Conservation (phyloP, 2,888 invertebrate species). For the Cynaeus angustus region DNA sequence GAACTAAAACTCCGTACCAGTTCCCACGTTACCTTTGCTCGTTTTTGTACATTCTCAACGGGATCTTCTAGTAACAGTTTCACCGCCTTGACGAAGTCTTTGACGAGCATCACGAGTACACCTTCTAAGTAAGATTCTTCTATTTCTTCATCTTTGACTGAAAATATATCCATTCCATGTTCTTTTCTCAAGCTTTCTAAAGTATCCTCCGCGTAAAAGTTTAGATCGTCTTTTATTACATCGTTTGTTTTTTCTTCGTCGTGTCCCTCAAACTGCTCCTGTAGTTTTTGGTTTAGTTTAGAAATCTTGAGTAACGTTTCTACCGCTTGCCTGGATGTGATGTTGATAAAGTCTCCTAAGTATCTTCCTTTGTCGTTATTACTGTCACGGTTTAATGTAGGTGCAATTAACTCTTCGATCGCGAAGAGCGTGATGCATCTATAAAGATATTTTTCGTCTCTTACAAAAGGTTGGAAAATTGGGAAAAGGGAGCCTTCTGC, state of each 20-base stretch:
- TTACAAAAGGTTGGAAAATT: constrained; percentile 60
- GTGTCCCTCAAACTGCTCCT: constrained; percentile 40
- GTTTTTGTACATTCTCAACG: constrained; percentile 63
- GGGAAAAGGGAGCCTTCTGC: constrained; percentile 62
- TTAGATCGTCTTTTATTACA: constrained; percentile 57
- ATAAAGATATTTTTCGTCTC: constrained; percentile 64
- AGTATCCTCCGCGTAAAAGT: constrained; percentile 65
- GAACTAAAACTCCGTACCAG: constrained; percentile 59
- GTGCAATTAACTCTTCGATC: constrained; percentile 66
- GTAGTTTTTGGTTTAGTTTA: constrained; percentile 54
- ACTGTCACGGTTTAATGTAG: constrained; percentile 56
- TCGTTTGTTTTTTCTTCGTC: constrained; percentile 51
- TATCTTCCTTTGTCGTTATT: constrained; percentile 48
- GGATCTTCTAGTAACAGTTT: constrained; percentile 61
- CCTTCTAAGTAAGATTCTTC: constrained; percentile 63
- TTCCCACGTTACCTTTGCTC: constrained; percentile 60
- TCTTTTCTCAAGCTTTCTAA: constrained; percentile 60
- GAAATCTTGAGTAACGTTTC: constrained; percentile 49
- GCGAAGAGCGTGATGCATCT: constrained; percentile 65
- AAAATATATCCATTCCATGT: constrained; percentile 10
- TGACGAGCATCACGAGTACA: constrained; percentile 60
- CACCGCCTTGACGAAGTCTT: constrained; percentile 61
- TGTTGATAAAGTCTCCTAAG: constrained; percentile 55
- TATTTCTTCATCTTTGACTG: constrained; percentile 29
- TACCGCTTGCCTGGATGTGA: constrained; percentile 13